Conservation (phyloP, 2,113 vertebrate genomes). For the Malaclemys terrapin region DNA sequence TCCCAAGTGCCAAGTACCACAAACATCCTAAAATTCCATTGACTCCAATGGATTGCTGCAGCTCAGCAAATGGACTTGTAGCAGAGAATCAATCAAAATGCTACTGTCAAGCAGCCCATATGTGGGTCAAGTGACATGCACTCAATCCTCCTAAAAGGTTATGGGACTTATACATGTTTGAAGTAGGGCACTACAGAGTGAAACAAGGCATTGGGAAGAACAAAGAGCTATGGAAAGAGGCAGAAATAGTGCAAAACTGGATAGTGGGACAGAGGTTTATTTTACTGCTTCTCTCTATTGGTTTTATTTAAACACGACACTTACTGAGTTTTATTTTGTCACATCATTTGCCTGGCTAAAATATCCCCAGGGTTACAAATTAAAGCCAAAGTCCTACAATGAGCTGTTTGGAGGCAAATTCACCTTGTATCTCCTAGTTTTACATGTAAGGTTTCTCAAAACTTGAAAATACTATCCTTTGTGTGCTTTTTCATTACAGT, state of each 20-base stretch:
- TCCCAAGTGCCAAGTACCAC: not conserved
- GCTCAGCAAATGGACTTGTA: rapidly evolving
- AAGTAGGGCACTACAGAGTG: not conserved
- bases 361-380: not conserved
- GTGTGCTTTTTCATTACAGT: rapidly evolving
- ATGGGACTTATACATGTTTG: rapidly evolving
- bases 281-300: not conserved
- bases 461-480: not conserved
- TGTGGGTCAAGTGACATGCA: not conserved
- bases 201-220: not conserved
- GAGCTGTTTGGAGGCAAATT: not conserved
- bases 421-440: not conserved
- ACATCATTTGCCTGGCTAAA: not conserved
- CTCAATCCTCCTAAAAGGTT: not conserved
- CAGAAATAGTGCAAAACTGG: not conserved
- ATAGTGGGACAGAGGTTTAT: not conserved
- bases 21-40: not conserved
- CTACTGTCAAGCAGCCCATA: not conserved
- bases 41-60: rapidly evolving
- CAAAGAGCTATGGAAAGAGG: not conserved
- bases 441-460: not conserved
- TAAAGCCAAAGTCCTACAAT: not conserved
- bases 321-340: not conserved
- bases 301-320: not conserved
- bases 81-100: not conserved